phyloP scores from a whole-genome alignment of 2,888 invertebrate genomes.

The Synergus gifuensis region DNA sequence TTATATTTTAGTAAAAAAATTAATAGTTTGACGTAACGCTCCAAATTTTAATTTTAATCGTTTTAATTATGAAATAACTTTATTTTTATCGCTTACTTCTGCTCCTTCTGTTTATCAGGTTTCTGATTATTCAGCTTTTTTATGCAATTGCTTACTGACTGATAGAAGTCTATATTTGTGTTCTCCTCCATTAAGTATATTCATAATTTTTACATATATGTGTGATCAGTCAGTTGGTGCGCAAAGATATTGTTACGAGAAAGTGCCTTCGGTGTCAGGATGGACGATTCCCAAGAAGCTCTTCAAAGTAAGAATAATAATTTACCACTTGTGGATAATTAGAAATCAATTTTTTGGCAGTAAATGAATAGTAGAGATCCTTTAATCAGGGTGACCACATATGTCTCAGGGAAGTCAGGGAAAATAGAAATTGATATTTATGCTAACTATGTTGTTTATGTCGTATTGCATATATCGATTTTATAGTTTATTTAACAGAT shows the following conservation, averaged over 20 bases:
- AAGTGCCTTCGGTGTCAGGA: background rate
- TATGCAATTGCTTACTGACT: background rate
- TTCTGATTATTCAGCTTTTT: too few species aligned
- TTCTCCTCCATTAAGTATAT: background rate
- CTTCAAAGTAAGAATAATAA: slow-evolving; percentile 27
- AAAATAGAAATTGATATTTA: too few species aligned
- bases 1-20: background rate
- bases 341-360: background rate
- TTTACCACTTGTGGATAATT: too few species aligned
- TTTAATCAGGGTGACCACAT: too few species aligned
- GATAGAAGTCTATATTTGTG: background rate
- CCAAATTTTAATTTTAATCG: background rate
- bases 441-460: too few species aligned
- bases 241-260: background rate
- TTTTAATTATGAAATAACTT: too few species aligned
- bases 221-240: slow-evolving; percentile 5
- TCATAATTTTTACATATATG: background rate
- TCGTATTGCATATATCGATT: too few species aligned
- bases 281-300: slow-evolving; percentile 27
- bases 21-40: background rate
- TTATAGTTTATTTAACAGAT: too few species aligned
- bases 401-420: too few species aligned
- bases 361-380: background rate
- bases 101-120: too few species aligned
- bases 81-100: too few species aligned